Conservation (phyloP, 2,888 invertebrate genomes). For the Eueremaeus valkanovi region DNA sequence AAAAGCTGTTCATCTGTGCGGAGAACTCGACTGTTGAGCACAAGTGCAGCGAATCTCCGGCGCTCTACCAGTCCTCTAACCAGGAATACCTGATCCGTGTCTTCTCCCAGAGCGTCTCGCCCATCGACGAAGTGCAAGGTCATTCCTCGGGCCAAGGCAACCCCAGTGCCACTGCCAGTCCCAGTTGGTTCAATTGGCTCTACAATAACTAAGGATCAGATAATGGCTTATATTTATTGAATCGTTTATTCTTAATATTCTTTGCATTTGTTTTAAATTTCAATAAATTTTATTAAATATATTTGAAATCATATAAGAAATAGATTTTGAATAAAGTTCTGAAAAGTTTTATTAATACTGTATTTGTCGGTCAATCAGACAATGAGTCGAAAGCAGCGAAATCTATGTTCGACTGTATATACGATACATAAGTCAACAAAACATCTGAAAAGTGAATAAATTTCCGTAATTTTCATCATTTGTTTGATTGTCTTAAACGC, state of each 20-base stretch:
- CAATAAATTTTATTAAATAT: too few species aligned
- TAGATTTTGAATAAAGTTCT: neutral
- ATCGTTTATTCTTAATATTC: neutral
- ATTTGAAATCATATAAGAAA: neutral
- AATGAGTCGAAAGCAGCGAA: neutral
- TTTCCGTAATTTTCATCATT: neutral
- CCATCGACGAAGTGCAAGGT: conserved; percentile 8
- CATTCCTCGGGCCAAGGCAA: neutral
- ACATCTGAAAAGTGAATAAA: neutral
- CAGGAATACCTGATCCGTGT: conserved; percentile 14
- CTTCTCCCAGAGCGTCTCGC: conserved; percentile 6
- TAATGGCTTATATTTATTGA: neutral
- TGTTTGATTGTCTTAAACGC: neutral
- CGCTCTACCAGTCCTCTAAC: neutral
- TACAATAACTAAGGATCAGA: neutral
- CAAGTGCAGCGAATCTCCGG: conserved; percentile 22
- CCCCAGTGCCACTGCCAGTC: neutral
- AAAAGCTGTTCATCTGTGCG: conserved; percentile 23
- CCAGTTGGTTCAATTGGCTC: conserved; percentile 11
- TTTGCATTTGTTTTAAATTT: neutral
- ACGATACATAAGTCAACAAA: neutral
- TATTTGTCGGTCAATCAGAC: too few species aligned
- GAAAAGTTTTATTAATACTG: neutral
- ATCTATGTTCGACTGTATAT: neutral
- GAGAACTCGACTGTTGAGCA: conserved; percentile 23